Conservation (phyloP, 2,113 vertebrate species). For the Phrynocephalus versicolor region DNA sequence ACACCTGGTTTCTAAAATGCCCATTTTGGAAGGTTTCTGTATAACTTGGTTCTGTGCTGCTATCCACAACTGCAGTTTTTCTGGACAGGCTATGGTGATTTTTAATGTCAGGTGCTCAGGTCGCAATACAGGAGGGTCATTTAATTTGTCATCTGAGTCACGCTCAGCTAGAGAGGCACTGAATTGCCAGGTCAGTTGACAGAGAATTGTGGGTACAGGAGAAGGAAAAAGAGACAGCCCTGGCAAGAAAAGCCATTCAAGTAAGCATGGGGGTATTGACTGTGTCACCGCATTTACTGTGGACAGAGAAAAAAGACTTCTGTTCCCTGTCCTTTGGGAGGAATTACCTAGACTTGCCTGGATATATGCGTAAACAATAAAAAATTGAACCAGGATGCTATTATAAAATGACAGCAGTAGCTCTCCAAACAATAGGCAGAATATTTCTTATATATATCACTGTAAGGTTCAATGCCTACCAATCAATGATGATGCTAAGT, state of each 20-base stretch:
- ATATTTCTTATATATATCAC: not conserved
- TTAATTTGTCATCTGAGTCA: conserved; percentile 21
- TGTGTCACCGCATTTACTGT: conserved; percentile 4
- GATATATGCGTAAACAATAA: not conserved
- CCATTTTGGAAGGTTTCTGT: not conserved
- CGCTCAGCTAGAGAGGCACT: not conserved
- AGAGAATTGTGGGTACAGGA: not conserved
- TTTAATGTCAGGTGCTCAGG: conserved; percentile 23
- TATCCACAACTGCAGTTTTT: not conserved
- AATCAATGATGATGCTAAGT: not conserved
- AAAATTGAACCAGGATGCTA: conserved; percentile 6
- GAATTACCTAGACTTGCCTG: not conserved
- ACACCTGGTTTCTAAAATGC: not conserved
- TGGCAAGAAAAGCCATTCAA: conserved; percentile 22
- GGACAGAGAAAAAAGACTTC: conserved; percentile 23
- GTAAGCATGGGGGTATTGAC: not conserved
- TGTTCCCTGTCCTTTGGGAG: conserved; percentile 4
- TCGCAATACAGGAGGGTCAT: conserved; percentile 18
- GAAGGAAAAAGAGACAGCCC: conserved; percentile 1
- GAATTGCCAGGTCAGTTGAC: conserved; percentile 22
- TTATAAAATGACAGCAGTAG: not conserved
- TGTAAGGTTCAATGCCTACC: not conserved
- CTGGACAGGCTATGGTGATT: not conserved
- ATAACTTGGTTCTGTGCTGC: not conserved
- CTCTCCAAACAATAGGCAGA: not conserved